Evolutionary conservation across 1,140 invertebrate species (phyloP).

Genomic region (Sinella curviseta): DNA sequence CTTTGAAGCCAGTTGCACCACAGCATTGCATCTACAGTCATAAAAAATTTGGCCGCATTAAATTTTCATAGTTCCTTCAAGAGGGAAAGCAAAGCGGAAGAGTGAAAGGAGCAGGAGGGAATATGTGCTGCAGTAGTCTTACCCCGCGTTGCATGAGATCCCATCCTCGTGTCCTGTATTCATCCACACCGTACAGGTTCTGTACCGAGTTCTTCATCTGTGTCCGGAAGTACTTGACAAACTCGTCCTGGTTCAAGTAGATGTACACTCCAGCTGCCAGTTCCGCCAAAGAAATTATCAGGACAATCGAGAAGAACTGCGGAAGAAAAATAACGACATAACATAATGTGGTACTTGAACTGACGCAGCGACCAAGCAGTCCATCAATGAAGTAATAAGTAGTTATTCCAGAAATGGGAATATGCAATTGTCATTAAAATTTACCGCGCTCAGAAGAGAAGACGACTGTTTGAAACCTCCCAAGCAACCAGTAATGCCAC

Average conservation of each 20-base stretch:
- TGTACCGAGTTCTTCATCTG: constrained; percentile 67
- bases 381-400: too few species aligned
- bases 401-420: constrained; percentile 4
- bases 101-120: neutral
- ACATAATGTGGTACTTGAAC: constrained; percentile 3
- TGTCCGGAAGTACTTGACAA: constrained; percentile 64
- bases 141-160: constrained; percentile 69
- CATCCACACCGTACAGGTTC: constrained; percentile 64
- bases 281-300: constrained; percentile 77
- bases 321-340: constrained; percentile 53
- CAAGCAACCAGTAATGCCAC: constrained; percentile 88
- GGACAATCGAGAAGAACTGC: constrained; percentile 72
- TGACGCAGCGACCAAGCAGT: neutral
- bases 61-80: neutral
- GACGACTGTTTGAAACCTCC: constrained; percentile 83
- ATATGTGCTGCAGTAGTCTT: constrained; percentile 51
- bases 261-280: constrained; percentile 72
- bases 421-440: constrained; percentile 44
- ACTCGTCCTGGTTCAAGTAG: constrained; percentile 66
- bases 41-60: too few species aligned
- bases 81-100: too few species aligned
- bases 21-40: constrained; percentile 65
- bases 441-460: constrained; percentile 80
- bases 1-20: constrained; percentile 67
- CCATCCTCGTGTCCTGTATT: constrained; percentile 65